phyloP scores from a whole-genome alignment of 2,113 vertebrate species.

The Gambusia holbrooki region DNA sequence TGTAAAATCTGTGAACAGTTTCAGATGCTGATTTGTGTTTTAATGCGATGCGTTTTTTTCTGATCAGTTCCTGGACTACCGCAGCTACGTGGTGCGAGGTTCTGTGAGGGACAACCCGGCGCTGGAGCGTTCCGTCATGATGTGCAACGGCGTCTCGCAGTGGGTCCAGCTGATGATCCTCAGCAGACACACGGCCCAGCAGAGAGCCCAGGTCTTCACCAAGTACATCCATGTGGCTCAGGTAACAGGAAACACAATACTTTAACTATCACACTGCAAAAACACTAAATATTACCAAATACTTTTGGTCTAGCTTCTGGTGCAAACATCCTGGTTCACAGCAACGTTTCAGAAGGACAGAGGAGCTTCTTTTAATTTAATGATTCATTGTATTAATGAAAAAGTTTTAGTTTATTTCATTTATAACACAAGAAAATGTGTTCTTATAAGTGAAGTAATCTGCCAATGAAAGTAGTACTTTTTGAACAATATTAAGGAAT shows the following conservation, averaged over 20 bases:
- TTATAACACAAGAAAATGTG: no score
- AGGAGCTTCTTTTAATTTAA: no score
- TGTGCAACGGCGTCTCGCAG: conserved; percentile 92
- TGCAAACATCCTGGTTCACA: no score
- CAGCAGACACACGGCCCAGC: conserved; percentile 87
- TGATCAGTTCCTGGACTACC: conserved; percentile 88
- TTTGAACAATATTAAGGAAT: no score
- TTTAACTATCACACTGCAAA: no score
- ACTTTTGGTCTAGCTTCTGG: no score
- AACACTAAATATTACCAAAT: no score
- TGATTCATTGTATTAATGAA: no score
- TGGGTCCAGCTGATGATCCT: conserved; percentile 97
- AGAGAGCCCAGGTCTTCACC: conserved; percentile 90
- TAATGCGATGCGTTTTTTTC: conserved; percentile 20
- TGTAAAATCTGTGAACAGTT: neutral
- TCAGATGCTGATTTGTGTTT: neutral
- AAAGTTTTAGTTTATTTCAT: no score
- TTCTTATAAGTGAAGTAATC: no score
- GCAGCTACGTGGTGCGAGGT: conserved; percentile 86
- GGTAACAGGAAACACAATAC: conserved; percentile 68
- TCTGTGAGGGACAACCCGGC: conserved; percentile 85
- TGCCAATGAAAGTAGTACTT: no score
- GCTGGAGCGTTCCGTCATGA: conserved; percentile 87
- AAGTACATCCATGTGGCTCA: conserved; percentile 92
- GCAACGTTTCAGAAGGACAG: no score